These are phyloP conservation scores for Microtus richardsoni DNA, from an alignment of 2,113 vertebrate genomes.

Conservation along the genomic window DNA sequence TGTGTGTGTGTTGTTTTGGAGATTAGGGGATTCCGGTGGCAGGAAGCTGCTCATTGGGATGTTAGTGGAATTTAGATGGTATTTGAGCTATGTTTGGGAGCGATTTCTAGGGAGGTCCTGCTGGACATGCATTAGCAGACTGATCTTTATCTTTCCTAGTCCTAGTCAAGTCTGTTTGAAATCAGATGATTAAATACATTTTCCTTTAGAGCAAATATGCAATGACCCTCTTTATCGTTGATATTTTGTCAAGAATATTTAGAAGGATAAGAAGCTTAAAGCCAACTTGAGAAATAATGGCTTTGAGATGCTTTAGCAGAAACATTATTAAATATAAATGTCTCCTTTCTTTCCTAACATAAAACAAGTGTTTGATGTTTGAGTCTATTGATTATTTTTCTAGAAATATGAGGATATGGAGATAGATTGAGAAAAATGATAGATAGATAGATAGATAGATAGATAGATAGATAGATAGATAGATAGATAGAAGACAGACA, in stretches of 20 bases:
- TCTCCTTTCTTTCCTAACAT: background rate
- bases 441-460: background rate
- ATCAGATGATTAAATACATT: constrained; percentile 58
- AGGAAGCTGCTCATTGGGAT: background rate
- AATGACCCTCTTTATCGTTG: constrained; percentile 22
- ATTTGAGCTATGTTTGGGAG: constrained; percentile 3
- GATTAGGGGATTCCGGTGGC: background rate
- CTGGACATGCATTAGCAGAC: background rate
- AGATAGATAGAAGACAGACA: background rate
- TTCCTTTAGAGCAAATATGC: constrained; percentile 46
- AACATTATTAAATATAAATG: background rate
- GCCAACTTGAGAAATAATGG: background rate
- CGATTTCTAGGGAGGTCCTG: background rate
- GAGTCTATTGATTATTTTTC: background rate
- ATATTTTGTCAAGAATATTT: background rate
- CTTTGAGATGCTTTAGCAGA: background rate
- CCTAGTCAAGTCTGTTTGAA: constrained; percentile 18
- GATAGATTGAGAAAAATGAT: background rate
- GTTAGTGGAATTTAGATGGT: constrained; percentile 27
- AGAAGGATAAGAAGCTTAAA: background rate
- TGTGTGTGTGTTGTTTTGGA: background rate
- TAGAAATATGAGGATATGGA: background rate
- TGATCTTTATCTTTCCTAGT: constrained; percentile 44
- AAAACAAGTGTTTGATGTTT: background rate
- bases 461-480: background rate